A percentile compares a stretch with the other conserved stretches of the same genome.
phyloP scores from a whole-genome alignment of 2,797 vertebrate genomes.

The Triplophysa bombifrons region DNA sequence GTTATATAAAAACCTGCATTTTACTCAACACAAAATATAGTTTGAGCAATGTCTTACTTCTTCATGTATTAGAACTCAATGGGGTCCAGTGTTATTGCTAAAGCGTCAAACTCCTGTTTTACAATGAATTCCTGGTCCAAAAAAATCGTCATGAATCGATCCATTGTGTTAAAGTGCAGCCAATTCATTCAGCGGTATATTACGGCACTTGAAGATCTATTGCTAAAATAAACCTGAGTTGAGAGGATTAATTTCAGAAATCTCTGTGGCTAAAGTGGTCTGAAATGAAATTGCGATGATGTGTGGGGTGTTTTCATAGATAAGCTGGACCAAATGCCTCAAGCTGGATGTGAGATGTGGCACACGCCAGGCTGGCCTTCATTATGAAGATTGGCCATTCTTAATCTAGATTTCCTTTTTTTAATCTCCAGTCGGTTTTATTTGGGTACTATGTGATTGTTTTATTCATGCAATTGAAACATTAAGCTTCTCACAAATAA shows the following conservation, averaged over 20 bases:
- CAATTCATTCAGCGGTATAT: slow-evolving; percentile 5
- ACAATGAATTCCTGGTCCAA: neutral
- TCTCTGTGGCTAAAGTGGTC: slow-evolving; percentile 22
- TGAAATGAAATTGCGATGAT: slow-evolving; percentile 5
- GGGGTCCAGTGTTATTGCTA: too few relatives aligned
- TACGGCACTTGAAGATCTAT: slow-evolving; percentile 9
- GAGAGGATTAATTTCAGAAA: slow-evolving; percentile 36
- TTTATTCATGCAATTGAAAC: slow-evolving; percentile 18
- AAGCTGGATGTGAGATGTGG: slow-evolving; percentile 3
- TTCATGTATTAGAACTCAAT: too few relatives aligned
- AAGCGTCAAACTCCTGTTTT: neutral
- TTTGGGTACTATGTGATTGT: slow-evolving; percentile 3
- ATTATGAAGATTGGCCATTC: slow-evolving; percentile 42
- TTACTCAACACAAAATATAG: too few relatives aligned
- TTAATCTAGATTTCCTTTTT: slow-evolving; percentile 41
- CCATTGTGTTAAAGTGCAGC: slow-evolving; percentile 9
- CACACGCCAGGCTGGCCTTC: slow-evolving; percentile 23
- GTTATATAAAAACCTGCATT: too few relatives aligned
- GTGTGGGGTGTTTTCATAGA: slow-evolving; percentile 27
- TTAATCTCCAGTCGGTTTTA: neutral
- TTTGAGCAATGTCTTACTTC: too few relatives aligned
- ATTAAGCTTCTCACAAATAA: slow-evolving; percentile 21
- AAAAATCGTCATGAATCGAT: neutral
- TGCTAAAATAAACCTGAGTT: slow-evolving; percentile 29
- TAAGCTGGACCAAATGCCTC: slow-evolving; percentile 24